Evolutionary conservation across 2,113 vertebrate genomes (phyloP).

Genomic region (Brienomyrus longianalis): DNA sequence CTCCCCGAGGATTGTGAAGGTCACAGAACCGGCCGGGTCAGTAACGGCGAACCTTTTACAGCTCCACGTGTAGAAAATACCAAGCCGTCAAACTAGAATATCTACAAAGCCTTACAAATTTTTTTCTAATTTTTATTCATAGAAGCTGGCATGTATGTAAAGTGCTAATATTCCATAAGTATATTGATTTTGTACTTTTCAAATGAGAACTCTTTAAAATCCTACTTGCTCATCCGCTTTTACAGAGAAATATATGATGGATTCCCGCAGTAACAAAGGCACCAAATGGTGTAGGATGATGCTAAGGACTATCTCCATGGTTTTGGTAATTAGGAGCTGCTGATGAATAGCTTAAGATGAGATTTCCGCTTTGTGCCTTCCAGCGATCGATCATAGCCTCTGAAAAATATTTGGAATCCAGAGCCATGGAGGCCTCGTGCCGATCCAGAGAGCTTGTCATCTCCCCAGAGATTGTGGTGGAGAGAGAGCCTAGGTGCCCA

Average conservation of each 20-base stretch:
- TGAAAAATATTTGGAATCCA: not conserved
- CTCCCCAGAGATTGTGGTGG: conserved; percentile 37
- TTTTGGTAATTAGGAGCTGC: not conserved
- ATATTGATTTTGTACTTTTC: not conserved
- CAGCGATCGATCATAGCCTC: not conserved
- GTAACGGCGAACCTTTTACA: not conserved
- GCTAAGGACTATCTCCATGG: not conserved
- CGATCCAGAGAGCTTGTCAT: conserved; percentile 37
- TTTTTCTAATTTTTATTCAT: not conserved
- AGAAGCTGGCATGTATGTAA: not conserved
- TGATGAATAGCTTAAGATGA: not conserved
- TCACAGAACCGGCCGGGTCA: not conserved
- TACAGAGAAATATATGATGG: not conserved
- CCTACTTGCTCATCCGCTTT: not conserved
- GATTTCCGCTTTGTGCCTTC: not conserved
- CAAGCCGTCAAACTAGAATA: not conserved
- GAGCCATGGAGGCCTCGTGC: not conserved
- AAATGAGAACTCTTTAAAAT: not conserved
- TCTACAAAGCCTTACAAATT: not conserved
- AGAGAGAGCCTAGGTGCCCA: conserved; percentile 41
- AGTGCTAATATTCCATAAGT: not conserved
- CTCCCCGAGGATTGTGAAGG: conserved; percentile 7
- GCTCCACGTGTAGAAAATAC: not conserved
- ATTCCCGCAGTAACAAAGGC: not conserved
- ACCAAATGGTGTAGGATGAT: not conserved